Conservation (phyloP, 2,888 invertebrate species). For the Carcina quercana region DNA sequence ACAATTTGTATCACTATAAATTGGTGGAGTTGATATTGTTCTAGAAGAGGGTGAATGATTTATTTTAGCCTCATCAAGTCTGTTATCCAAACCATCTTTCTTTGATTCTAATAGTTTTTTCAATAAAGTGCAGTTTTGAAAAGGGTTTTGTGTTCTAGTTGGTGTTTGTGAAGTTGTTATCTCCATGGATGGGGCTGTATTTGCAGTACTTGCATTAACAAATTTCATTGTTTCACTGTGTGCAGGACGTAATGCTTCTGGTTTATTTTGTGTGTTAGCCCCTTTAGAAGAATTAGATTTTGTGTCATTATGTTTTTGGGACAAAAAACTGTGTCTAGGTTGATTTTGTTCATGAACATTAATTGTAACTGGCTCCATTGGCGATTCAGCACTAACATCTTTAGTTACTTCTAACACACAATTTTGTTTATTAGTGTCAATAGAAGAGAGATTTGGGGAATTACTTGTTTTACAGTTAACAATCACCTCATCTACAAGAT, state of each 20-base stretch:
- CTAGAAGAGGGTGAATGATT: conserved; percentile 28
- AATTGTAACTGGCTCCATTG: conserved; percentile 16
- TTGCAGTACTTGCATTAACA: too few relatives aligned
- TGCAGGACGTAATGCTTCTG: too few relatives aligned
- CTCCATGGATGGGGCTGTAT: too few relatives aligned
- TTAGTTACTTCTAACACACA: conserved; percentile 20
- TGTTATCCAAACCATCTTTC: conserved; percentile 39
- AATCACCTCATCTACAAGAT: conserved; percentile 11
- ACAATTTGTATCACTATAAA: conserved; percentile 23
- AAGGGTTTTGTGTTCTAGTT: conserved; percentile 25
- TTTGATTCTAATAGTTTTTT: conserved; percentile 59
- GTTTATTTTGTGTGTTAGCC: too few relatives aligned
- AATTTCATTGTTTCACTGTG: too few relatives aligned
- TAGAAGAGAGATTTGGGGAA: too few relatives aligned
- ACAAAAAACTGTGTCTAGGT: too few relatives aligned
- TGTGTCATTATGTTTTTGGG: too few relatives aligned
- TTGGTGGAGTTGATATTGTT: conserved; percentile 19
- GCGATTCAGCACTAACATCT: conserved; percentile 9
- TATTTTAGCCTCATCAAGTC: conserved; percentile 25
- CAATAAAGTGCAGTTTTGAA: conserved; percentile 58
- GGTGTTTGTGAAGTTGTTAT: conserved; percentile 24
- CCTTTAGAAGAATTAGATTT: too few relatives aligned
- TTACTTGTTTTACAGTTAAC: conserved; percentile 10
- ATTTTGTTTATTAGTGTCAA: too few relatives aligned
- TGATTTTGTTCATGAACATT: too few relatives aligned